phyloP scores from a whole-genome alignment of 2,797 vertebrate species.

The Valencia hispanica region DNA sequence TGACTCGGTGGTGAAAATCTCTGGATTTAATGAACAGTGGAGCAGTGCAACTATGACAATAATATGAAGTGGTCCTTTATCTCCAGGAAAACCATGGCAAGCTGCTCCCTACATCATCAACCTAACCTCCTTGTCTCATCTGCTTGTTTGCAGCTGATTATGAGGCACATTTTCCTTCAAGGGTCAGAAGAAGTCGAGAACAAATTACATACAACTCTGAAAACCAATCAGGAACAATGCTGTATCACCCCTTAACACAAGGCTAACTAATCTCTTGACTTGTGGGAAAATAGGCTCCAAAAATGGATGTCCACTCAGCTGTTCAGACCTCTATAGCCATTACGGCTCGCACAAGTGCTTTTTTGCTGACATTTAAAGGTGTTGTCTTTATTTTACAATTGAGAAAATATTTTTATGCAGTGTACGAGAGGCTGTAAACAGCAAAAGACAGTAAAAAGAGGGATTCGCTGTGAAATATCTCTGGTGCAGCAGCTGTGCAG shows the following conservation, averaged over 20 bases:
- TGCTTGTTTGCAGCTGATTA: constrained; percentile 20
- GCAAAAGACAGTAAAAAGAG: neutral
- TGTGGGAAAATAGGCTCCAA: constrained; percentile 25
- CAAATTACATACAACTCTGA: constrained; percentile 12
- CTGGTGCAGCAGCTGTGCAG: constrained; percentile 32
- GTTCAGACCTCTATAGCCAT: constrained; percentile 14
- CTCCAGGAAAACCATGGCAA: constrained; percentile 33
- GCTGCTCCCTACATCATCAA: constrained; percentile 19
- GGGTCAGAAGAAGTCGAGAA: constrained; percentile 12
- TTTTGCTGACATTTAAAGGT: constrained; percentile 24
- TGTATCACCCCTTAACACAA: neutral
- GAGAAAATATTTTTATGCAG: constrained; percentile 9
- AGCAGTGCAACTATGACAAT: constrained; percentile 58
- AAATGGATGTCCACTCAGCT: constrained; percentile 46
- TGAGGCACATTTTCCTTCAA: constrained; percentile 10
- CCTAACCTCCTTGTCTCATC: constrained; percentile 1
- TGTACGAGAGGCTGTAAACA: neutral
- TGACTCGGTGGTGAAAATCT: constrained; percentile 51
- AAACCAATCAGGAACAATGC: neutral
- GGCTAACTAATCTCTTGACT: constrained; percentile 11
- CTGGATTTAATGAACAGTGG: constrained; percentile 61
- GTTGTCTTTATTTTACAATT: constrained; percentile 37
- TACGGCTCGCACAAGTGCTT: neutral
- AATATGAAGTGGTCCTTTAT: constrained; percentile 55
- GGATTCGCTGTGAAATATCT: constrained; percentile 5